These are phyloP conservation scores for Oscheius myriophilus DNA, from an alignment of 2,888 invertebrate species.

Conservation along the genomic window DNA sequence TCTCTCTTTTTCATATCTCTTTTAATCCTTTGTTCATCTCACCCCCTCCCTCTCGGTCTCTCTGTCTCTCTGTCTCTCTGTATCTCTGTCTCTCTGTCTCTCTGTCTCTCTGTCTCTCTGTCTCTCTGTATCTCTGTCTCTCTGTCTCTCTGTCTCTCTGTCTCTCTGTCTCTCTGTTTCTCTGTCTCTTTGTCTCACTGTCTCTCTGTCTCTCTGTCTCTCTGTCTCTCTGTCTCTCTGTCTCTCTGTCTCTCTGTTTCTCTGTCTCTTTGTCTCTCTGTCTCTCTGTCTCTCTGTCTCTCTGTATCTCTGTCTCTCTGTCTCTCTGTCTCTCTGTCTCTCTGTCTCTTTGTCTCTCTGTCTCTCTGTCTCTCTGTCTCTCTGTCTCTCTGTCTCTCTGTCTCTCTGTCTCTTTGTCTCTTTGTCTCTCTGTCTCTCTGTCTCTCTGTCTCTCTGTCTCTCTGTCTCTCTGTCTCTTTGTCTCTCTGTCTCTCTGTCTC, in stretches of 20 bases:
- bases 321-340: not conserved
- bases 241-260: conserved; percentile 16
- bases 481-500: conserved; percentile 5
- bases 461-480: conserved; percentile 11
- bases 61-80: too few relatives aligned
- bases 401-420: conserved; percentile 23
- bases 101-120: conserved; percentile 11
- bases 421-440: conserved; percentile 11
- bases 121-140: conserved; percentile 1
- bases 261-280: conserved; percentile 10
- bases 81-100: conserved; percentile 1
- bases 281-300: conserved; percentile 4
- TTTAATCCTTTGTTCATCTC: too few relatives aligned
- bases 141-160: not conserved
- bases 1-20: too few relatives aligned
- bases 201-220: too few relatives aligned
- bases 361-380: conserved; percentile 2
- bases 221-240: conserved; percentile 17
- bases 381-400: conserved; percentile 9
- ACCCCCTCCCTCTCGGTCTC: too few relatives aligned
- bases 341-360: conserved; percentile 8
- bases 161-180: conserved; percentile 2
- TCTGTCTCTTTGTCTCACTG: too few relatives aligned
- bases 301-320: conserved; percentile 13
- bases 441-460: not conserved